Percentiles rank a stretch among this genome's conserved stretches.
Conservation (phyloP, 2,113 vertebrate genomes). For the Lamprologus lemairii region DNA sequence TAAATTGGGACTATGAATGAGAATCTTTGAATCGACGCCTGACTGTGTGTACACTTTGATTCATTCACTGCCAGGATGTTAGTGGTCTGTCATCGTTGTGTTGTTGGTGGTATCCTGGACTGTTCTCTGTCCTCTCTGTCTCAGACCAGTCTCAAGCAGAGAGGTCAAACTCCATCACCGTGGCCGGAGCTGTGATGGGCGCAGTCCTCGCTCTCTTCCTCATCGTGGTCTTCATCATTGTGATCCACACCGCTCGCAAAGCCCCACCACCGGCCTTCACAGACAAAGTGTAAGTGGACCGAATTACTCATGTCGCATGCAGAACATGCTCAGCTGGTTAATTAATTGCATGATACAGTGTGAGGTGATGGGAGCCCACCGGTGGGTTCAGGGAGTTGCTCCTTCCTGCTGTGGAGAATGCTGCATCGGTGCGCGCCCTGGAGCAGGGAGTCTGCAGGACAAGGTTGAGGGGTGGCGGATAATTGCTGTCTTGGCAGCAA, state of each 20-base stretch:
- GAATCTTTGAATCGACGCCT: not conserved
- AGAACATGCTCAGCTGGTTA: slow-evolving; percentile 17
- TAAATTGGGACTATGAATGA: not conserved
- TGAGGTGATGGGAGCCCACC: slow-evolving; percentile 23
- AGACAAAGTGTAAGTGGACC: slow-evolving; percentile 72
- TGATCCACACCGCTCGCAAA: slow-evolving; percentile 81
- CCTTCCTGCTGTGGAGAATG: not conserved
- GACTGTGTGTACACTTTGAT: not conserved
- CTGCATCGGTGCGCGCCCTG: not conserved
- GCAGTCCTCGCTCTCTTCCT: slow-evolving; percentile 90
- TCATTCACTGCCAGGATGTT: not conserved
- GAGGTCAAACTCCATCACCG: slow-evolving; percentile 82
- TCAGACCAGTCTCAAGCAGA: slow-evolving; percentile 69
- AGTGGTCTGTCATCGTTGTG: not conserved
- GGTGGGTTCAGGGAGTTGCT: slow-evolving; percentile 5
- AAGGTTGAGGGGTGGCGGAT: slow-evolving; percentile 31
- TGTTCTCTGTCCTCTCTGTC: slow-evolving; percentile 14
- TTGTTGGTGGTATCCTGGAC: not conserved
- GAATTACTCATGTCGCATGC: slow-evolving; percentile 26
- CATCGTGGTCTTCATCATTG: slow-evolving; percentile 82
- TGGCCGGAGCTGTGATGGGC: slow-evolving; percentile 88
- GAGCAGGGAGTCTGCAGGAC: slow-evolving; percentile 15
- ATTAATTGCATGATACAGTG: slow-evolving; percentile 20
- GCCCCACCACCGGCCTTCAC: slow-evolving; percentile 42
- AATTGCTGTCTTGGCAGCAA: slow-evolving; percentile 47